Evolutionary conservation across 2,797 vertebrate species (phyloP).

Genomic region (Capromys pilorides): DNA sequence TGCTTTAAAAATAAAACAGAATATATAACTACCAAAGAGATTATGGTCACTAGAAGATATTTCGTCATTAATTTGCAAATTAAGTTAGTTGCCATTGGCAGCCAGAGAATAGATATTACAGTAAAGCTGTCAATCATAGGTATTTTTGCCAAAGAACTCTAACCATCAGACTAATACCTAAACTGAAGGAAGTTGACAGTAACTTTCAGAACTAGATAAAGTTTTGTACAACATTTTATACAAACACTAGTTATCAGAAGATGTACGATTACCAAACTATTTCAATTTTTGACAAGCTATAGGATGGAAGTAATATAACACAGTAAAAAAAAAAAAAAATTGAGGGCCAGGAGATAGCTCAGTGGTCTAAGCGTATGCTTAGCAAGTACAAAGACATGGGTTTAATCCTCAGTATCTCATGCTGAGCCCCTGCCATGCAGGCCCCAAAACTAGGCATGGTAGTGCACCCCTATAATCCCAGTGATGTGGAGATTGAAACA

Average conservation of each 20-base stretch:
- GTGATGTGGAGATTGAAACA: no score
- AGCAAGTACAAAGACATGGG: no score
- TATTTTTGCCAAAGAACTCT: neutral
- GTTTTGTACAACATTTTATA: conserved; percentile 4
- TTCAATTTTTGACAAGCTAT: conserved; percentile 18
- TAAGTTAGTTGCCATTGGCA: neutral
- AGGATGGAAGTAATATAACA: neutral
- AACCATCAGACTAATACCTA: neutral
- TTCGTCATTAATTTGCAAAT: neutral
- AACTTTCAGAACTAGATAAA: neutral
- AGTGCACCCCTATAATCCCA: no score
- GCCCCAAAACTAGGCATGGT: no score
- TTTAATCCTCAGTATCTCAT: no score
- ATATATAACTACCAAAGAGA: neutral
- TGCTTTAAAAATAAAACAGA: neutral
- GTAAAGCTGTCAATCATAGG: neutral
- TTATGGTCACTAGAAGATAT: neutral
- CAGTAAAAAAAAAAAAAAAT: neutral
- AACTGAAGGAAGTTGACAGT: neutral
- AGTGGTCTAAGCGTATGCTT: no score
- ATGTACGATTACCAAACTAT: conserved; percentile 15
- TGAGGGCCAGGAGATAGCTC: neutral
- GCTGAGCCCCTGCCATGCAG: no score
- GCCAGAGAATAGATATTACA: neutral
- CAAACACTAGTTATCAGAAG: neutral